Conservation (phyloP, 2,888 invertebrate genomes). For the Cheilosia pagana region DNA sequence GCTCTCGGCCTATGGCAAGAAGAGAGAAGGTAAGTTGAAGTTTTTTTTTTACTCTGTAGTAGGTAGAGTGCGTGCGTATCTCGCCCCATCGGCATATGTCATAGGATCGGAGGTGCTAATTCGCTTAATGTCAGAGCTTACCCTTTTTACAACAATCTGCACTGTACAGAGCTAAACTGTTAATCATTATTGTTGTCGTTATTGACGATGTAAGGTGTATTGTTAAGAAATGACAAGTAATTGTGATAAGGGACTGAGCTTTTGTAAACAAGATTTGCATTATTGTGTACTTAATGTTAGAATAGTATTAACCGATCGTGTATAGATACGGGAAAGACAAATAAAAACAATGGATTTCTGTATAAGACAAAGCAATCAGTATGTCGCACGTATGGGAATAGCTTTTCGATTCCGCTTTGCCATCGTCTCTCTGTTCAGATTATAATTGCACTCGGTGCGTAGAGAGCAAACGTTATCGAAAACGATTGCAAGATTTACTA, state of each 20-base stretch:
- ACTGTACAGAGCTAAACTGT: too few relatives aligned
- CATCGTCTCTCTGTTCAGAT: too few relatives aligned
- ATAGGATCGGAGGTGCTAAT: constrained; percentile 21
- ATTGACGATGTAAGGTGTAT: constrained; percentile 41
- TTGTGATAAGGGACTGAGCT: constrained; percentile 61
- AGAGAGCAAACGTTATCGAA: too few relatives aligned
- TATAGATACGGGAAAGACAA: constrained; percentile 1
- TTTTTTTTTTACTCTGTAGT: constrained; percentile 8
- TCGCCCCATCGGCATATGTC: constrained; percentile 7
- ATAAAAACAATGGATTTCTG: not conserved
- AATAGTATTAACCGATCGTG: constrained; percentile 18
- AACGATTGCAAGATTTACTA: too few relatives aligned
- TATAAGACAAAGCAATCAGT: not conserved
- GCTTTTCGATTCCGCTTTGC: too few relatives aligned
- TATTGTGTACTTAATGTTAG: constrained; percentile 33
- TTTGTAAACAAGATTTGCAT: constrained; percentile 59
- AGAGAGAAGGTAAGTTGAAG: constrained; percentile 76
- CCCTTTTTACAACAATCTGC: constrained; percentile 17
- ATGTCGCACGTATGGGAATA: too few relatives aligned
- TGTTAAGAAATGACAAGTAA: constrained; percentile 41
- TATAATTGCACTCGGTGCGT: too few relatives aligned
- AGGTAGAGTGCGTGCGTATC: not conserved
- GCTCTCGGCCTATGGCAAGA: constrained; percentile 71
- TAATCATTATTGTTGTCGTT: not conserved
- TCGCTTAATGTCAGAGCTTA: constrained; percentile 1